phyloP scores from a whole-genome alignment of 2,888 invertebrate genomes.

The Lobophora halterata region DNA sequence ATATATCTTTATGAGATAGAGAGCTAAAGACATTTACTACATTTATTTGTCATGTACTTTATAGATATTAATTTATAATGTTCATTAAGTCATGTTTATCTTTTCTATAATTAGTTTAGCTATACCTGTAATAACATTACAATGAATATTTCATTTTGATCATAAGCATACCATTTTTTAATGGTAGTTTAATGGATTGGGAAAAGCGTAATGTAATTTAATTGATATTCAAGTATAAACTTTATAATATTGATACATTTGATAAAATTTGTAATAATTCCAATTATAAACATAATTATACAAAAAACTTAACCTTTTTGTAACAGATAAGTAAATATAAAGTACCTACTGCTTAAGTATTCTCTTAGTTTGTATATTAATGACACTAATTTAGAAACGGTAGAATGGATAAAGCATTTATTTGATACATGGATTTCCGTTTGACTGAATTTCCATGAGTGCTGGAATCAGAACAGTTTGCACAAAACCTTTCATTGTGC shows the following conservation, averaged over 20 bases:
- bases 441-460: constrained; percentile 34
- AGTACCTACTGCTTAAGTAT: constrained; percentile 3
- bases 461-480: constrained; percentile 38
- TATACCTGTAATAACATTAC: constrained; percentile 10
- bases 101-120: constrained; percentile 14
- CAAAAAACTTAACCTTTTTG: background rate
- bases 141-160: constrained; percentile 9
- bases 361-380: constrained; percentile 2
- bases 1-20: too few relatives aligned
- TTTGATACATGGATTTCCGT: constrained; percentile 4
- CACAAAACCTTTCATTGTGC: constrained; percentile 55
- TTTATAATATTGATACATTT: constrained; percentile 2
- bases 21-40: constrained; percentile 49
- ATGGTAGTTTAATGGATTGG: constrained; percentile 4
- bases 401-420: constrained; percentile 1
- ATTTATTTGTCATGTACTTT: constrained; percentile 42
- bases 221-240: constrained; percentile 6
- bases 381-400: constrained; percentile 1
- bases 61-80: constrained; percentile 41
- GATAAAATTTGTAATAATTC: constrained; percentile 7
- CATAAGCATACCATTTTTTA: constrained; percentile 2
- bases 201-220: constrained; percentile 4
- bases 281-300: background rate
- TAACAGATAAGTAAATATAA: constrained; percentile 2
- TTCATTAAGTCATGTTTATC: constrained; percentile 33